phyloP scores from a whole-genome alignment of 2,888 invertebrate species.

The Artemia sinica region DNA sequence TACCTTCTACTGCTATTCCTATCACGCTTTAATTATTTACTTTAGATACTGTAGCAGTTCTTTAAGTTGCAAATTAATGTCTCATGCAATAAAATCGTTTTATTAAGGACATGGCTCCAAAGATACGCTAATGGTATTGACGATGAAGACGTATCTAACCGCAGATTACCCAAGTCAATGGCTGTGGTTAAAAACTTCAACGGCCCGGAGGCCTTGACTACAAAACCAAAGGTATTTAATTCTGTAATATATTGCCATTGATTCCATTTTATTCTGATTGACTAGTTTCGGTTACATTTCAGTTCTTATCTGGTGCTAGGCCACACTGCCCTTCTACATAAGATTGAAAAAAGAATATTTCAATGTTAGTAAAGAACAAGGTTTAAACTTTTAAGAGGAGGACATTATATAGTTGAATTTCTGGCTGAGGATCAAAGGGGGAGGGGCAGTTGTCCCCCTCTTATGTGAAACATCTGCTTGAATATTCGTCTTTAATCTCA shows the following conservation, averaged over 20 bases:
- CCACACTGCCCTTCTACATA: no score
- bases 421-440: no score
- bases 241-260: not conserved
- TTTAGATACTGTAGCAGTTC: no score
- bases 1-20: no score
- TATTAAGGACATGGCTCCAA: constrained; percentile 55
- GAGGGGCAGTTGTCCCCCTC: not conserved
- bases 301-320: no score
- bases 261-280: not conserved
- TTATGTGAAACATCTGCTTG: no score
- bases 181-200: constrained; percentile 89
- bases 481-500: no score
- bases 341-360: no score
- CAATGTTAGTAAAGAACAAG: no score
- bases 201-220: constrained; percentile 53
- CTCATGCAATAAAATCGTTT: no score
- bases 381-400: not conserved
- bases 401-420: constrained; percentile 11
- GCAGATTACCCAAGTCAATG: constrained; percentile 75
- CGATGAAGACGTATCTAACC: constrained; percentile 61
- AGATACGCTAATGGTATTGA: constrained; percentile 73
- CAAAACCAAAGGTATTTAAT: constrained; percentile 41
- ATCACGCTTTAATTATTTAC: no score
- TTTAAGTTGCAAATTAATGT: no score
- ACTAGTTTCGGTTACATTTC: not conserved